These are phyloP conservation scores for Dallia pectoralis DNA, from an alignment of 2,797 vertebrate genomes.

Conservation along the genomic window DNA sequence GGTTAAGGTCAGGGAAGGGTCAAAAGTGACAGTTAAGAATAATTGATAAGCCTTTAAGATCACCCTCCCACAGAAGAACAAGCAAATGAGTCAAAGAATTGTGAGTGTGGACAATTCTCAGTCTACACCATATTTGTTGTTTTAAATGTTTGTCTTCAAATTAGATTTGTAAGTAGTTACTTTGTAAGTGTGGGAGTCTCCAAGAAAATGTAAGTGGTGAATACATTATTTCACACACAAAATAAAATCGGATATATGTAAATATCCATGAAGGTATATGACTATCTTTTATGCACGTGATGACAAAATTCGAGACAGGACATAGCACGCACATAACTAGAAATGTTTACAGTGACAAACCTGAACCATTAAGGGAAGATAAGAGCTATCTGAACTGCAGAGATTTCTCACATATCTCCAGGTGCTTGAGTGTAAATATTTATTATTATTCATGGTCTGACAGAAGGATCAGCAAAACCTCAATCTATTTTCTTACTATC, in stretches of 20 bases:
- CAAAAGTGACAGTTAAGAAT: no score
- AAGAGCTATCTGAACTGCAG: background rate
- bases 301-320: background rate
- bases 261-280: background rate
- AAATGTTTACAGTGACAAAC: background rate
- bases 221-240: background rate
- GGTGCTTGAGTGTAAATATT: conserved; percentile 40
- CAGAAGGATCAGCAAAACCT: conserved; percentile 17
- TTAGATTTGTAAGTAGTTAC: no score
- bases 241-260: background rate
- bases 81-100: no score
- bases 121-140: no score
- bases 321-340: background rate
- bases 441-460: conserved; percentile 13
- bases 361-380: background rate
- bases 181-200: no score
- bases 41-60: conserved; percentile 2
- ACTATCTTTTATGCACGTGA: background rate
- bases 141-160: no score
- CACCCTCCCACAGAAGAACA: no score
- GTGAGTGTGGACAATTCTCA: no score
- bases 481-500: background rate
- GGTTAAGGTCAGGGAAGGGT: no score
- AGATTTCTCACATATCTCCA: conserved; percentile 2
- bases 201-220: no score